These are phyloP conservation scores for Fulica atra DNA, from an alignment of 2,113 vertebrate genomes.

Conservation along the genomic window DNA sequence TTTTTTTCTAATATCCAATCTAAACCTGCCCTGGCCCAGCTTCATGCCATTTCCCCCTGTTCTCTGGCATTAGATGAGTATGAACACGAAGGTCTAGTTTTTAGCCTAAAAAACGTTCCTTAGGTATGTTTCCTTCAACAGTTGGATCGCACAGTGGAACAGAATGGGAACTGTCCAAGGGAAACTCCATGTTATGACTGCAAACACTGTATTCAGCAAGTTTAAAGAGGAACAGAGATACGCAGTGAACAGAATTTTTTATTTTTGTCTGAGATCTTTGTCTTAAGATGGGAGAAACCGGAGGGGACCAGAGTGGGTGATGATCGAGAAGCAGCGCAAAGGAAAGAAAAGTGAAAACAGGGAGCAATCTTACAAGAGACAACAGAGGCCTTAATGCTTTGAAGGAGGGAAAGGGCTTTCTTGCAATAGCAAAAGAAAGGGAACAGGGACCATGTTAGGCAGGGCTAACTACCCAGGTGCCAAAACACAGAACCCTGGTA, in stretches of 20 bases:
- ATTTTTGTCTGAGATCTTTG: not conserved
- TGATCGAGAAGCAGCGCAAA: not conserved
- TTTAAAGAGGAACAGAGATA: not conserved
- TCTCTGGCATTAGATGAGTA: no score
- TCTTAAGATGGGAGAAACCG: not conserved
- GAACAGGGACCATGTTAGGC: not conserved
- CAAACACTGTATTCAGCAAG: not conserved
- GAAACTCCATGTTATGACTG: fast-evolving
- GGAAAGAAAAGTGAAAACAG: not conserved
- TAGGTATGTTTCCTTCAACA: not conserved
- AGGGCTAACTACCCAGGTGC: not conserved
- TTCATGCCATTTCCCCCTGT: no score
- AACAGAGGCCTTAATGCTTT: not conserved
- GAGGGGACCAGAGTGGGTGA: not conserved
- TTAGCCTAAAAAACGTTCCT: not conserved
- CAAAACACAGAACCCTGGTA: not conserved
- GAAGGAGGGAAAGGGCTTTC: not conserved
- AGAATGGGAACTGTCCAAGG: not conserved
- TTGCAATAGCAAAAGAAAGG: not conserved
- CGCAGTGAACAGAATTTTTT: not conserved
- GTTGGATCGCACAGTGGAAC: not conserved
- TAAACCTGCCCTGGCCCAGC: no score
- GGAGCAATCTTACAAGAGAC: not conserved
- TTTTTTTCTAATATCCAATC: no score
- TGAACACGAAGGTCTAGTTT: not conserved